phyloP scores from a whole-genome alignment of 2,888 invertebrate species.

The Apodemia hepburni region DNA sequence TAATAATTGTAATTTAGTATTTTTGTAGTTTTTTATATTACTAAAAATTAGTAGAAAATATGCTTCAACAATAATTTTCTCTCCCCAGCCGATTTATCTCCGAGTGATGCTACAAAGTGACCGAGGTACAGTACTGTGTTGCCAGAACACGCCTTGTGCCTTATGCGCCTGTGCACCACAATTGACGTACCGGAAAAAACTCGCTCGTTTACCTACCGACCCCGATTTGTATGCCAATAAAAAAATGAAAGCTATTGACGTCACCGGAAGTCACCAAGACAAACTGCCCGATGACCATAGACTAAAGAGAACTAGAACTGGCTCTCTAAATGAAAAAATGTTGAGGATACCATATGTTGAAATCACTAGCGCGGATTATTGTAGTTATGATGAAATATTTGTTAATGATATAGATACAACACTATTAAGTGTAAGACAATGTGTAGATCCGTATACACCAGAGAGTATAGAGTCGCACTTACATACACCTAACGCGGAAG shows the following conservation, averaged over 20 bases:
- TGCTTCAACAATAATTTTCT: slow-evolving; percentile 30
- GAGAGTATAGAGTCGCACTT: slow-evolving; percentile 86
- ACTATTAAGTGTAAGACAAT: slow-evolving; percentile 54
- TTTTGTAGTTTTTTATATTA: slow-evolving; percentile 14
- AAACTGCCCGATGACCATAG: slow-evolving; percentile 39
- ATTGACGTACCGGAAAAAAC: slow-evolving; percentile 38
- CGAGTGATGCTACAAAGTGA: slow-evolving; percentile 84
- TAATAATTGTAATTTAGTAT: background rate
- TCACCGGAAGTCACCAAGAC: slow-evolving; percentile 38
- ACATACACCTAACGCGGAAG: slow-evolving; percentile 82
- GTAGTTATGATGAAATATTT: slow-evolving; percentile 60
- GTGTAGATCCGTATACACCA: slow-evolving; percentile 89
- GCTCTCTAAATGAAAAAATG: slow-evolving; percentile 57
- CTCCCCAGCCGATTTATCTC: slow-evolving; percentile 88
- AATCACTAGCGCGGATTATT: slow-evolving; percentile 72
- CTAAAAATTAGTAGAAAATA: slow-evolving; percentile 17
- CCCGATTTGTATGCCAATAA: slow-evolving; percentile 47
- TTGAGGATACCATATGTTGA: slow-evolving; percentile 67
- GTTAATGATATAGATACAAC: slow-evolving; percentile 78
- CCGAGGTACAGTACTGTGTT: slow-evolving; percentile 88
- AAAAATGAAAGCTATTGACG: slow-evolving; percentile 33
- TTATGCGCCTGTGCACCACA: slow-evolving; percentile 48
- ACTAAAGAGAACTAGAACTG: slow-evolving; percentile 49
- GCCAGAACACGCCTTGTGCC: slow-evolving; percentile 67
- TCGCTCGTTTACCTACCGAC: slow-evolving; percentile 48